Evolutionary conservation across 1,140 invertebrate species (phyloP).

Genomic region (Xylocopa sonorina): DNA sequence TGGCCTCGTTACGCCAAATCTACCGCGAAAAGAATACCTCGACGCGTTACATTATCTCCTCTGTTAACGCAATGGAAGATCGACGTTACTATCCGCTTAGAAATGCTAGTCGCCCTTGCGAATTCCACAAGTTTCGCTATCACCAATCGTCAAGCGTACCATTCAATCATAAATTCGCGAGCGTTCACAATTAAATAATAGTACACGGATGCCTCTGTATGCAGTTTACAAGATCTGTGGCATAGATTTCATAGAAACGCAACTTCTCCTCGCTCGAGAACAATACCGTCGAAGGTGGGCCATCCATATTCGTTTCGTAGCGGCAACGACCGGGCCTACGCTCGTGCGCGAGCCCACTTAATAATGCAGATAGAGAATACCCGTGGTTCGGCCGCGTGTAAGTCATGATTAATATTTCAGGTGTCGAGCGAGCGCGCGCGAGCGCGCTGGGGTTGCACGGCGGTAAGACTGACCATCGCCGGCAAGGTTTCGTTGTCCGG

Average conservation of each 20-base stretch:
- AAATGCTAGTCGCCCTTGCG: too few relatives aligned
- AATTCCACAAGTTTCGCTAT: too few relatives aligned
- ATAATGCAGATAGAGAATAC: conserved; percentile 75
- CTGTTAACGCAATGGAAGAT: neutral
- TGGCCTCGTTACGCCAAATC: conserved; percentile 27
- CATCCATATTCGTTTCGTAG: conserved; percentile 65
- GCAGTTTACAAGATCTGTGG: neutral
- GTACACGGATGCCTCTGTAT: too few relatives aligned
- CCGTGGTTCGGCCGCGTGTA: conserved; percentile 71
- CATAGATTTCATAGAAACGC: neutral
- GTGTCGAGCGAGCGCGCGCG: conserved; percentile 60
- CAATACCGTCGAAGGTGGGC: conserved; percentile 51
- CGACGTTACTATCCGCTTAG: too few relatives aligned
- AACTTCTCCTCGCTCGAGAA: conserved; percentile 27
- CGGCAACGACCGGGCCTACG: conserved; percentile 48
- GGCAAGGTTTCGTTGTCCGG: conserved; percentile 71
- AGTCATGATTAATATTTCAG: conserved; percentile 79
- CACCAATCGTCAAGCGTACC: too few relatives aligned
- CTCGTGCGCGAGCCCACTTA: conserved; percentile 68
- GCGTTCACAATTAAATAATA: too few relatives aligned
- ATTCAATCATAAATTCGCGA: too few relatives aligned
- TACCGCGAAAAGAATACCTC: neutral
- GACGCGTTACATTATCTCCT: conserved; percentile 10
- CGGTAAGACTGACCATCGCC: conserved; percentile 70
- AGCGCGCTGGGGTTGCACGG: conserved; percentile 5